Evolutionary conservation across 2,797 vertebrate genomes (phyloP), one percentile per base, ranked within the genome.

Genomic region (Pseudomugil tenellus): DNA sequence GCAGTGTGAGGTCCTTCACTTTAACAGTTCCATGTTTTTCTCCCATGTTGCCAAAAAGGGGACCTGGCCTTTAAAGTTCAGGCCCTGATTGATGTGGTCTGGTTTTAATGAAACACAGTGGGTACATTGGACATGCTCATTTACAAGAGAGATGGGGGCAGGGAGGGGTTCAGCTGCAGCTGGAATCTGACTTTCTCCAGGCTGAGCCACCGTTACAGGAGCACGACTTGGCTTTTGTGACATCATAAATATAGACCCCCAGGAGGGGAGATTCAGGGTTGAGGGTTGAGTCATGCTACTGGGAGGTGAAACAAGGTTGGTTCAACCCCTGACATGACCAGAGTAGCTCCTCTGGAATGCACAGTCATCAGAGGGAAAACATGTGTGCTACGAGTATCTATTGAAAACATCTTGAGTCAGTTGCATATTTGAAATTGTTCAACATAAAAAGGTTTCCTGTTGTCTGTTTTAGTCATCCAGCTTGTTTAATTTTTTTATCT

Each of bases 91-190:
- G 88, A 90, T 90, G 89, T 90, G 81, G 87, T 91, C 91, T 93
- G 90, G 79, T 89, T 90, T 86, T 92, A 91, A 92, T 92, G 90
- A 90, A 92, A 90, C 87, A 57, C 90, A 87, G 87, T 84, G 79
- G 86, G 87, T 86, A 90, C 84, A 91, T 90, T 90, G 90, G 91
- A 91, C 91, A 85, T 82, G 85, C 86, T 88, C 84, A 75, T 90
- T 91, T 89, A 90, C 67, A 69, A 87, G 88, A 63, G 74, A 39
- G 70, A 75, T 31, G 29, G 29, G 6, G 29, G 29, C 63, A 60
- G 1, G 72, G 74, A 76, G 74, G 72, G 67, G 60, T 46, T 80
- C 48, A 7, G 46, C 76, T 77, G 74, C 84, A 87, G 89, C 87
- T 90, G 84, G 85, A 87, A 76, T 87, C 68, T 68, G 76, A 91